Evolutionary conservation across 2,113 vertebrate genomes (phyloP).

Genomic region (Eidolon helvum): DNA sequence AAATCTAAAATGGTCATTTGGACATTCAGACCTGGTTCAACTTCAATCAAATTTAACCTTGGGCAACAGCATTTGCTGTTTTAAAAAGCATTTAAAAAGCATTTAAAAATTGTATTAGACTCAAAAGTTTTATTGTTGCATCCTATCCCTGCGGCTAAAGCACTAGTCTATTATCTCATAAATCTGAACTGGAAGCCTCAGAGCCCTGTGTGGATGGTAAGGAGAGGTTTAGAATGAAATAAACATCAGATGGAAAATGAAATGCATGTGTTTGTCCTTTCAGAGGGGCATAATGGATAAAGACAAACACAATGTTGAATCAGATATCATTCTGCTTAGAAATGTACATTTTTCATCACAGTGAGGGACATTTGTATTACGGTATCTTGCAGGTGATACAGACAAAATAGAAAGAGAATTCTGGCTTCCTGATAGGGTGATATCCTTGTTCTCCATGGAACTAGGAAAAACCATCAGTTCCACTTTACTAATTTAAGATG

Average conservation of each 20-base stretch:
- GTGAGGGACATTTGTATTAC: neutral
- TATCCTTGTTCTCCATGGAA: neutral
- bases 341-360: neutral
- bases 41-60: constrained; percentile 53
- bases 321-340: neutral
- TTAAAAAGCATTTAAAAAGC: neutral
- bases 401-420: neutral
- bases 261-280: neutral
- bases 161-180: neutral
- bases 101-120: constrained; percentile 38
- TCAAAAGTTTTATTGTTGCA: constrained; percentile 28
- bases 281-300: neutral
- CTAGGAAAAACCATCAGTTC: neutral
- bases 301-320: neutral
- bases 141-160: neutral
- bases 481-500: constrained; percentile 35
- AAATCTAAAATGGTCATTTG: constrained; percentile 48
- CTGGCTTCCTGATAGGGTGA: neutral
- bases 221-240: neutral
- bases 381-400: neutral
- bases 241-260: constrained; percentile 1
- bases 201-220: neutral
- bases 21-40: constrained; percentile 23
- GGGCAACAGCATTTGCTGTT: neutral
- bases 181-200: neutral